Conservation (phyloP, 2,113 vertebrate genomes). For the Perccottus glenii region DNA sequence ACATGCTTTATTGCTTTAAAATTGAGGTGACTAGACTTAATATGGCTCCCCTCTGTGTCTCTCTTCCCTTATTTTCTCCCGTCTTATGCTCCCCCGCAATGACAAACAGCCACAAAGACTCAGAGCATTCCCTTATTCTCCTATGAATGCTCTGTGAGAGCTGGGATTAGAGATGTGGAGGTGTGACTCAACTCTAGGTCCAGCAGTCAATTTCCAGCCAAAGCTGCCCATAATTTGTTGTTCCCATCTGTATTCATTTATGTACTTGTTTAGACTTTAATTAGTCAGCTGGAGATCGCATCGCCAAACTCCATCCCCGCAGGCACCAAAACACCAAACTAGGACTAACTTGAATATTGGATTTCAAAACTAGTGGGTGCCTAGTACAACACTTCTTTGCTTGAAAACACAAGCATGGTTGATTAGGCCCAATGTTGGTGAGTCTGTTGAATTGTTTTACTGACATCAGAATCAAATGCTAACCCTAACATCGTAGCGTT, state of each 20-base stretch:
- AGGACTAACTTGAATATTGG: slow-evolving; percentile 22
- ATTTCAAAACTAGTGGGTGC: slow-evolving; percentile 28
- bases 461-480: slow-evolving; percentile 40
- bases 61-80: not conserved
- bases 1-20: slow-evolving; percentile 30
- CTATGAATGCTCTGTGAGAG: slow-evolving; percentile 17
- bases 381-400: not conserved
- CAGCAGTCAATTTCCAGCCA: slow-evolving; percentile 41
- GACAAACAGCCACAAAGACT: not conserved
- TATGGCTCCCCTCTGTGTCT: slow-evolving; percentile 15
- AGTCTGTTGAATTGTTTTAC: slow-evolving; percentile 37
- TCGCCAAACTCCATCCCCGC: slow-evolving; percentile 40
- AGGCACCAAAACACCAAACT: slow-evolving; percentile 34
- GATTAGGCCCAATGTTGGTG: not conserved
- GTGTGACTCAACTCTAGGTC: slow-evolving; percentile 47
- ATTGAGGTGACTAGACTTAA: slow-evolving; percentile 35
- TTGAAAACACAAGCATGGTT: too few species aligned
- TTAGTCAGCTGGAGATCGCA: slow-evolving; percentile 58
- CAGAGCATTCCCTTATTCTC: not conserved
- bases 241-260: slow-evolving; percentile 73
- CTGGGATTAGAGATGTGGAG: slow-evolving; percentile 21
- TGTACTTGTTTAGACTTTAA: slow-evolving; percentile 73
- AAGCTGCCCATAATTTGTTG: slow-evolving; percentile 33
- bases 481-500: slow-evolving; percentile 44
- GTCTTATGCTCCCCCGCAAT: not conserved